These are phyloP conservation scores for Rhogogaster chlorosoma DNA, from an alignment of 2,888 invertebrate genomes.

Conservation along the genomic window DNA sequence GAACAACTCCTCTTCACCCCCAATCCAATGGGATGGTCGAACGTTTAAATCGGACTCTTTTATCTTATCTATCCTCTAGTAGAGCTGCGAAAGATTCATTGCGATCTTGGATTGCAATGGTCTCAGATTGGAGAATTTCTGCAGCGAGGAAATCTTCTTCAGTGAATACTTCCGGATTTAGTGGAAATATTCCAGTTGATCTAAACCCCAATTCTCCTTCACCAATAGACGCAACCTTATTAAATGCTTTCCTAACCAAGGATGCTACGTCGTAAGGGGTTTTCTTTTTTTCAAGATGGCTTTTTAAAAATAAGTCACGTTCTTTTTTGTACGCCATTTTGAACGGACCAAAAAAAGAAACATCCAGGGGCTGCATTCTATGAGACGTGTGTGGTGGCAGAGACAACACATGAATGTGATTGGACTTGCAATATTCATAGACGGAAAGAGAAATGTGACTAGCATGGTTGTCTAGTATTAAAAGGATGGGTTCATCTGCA, in stretches of 20 bases:
- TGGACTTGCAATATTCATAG: constrained; percentile 5
- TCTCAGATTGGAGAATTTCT: too few species aligned
- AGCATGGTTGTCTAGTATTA: constrained; percentile 50
- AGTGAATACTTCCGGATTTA: constrained; percentile 57
- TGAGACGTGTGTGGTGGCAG: constrained; percentile 56
- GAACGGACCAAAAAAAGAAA: constrained; percentile 53
- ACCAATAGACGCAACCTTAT: neutral
- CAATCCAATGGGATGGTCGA: too few species aligned
- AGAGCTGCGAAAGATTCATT: too few species aligned
- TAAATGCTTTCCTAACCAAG: neutral
- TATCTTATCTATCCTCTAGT: too few species aligned
- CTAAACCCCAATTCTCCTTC: constrained; percentile 62
- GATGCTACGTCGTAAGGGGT: constrained; percentile 51
- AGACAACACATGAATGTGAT: constrained; percentile 51
- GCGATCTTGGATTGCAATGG: too few species aligned
- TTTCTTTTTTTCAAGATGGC: constrained; percentile 35
- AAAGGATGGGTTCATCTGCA: constrained; percentile 63
- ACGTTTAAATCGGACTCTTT: too few species aligned
- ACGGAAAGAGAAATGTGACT: constrained; percentile 51
- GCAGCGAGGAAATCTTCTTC: constrained; percentile 37
- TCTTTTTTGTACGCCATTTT: constrained; percentile 53
- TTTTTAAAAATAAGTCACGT: constrained; percentile 52
- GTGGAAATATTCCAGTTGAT: constrained; percentile 69
- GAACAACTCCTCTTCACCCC: too few species aligned
- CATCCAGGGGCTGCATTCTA: constrained; percentile 56